A percentile compares a stretch with the other conserved stretches of the same genome.
Conservation (phyloP, 2,888 invertebrate genomes). For the Caenorhabditis sp. region DNA sequence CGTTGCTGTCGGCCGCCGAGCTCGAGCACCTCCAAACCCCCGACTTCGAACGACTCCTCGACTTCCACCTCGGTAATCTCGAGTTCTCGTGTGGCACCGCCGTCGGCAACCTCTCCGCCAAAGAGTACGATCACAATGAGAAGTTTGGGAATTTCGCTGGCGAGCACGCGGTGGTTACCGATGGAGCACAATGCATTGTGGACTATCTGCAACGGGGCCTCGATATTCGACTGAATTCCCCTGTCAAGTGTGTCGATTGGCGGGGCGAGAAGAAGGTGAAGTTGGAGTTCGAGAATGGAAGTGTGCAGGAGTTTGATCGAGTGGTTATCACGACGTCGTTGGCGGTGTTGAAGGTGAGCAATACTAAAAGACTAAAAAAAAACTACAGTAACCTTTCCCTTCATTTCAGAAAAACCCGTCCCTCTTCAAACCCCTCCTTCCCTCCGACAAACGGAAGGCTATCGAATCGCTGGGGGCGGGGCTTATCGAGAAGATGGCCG, state of each 20-base stretch:
- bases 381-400: not conserved
- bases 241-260: conserved; percentile 77
- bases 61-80: conserved; percentile 85
- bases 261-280: conserved; percentile 21
- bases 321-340: conserved; percentile 85
- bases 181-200: conserved; percentile 83
- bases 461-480: conserved; percentile 84
- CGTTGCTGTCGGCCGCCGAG: conserved; percentile 39
- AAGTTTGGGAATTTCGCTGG: conserved; percentile 85
- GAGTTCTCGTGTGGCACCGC: conserved; percentile 85
- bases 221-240: conserved; percentile 83
- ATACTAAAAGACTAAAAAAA: not conserved
- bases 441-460: conserved; percentile 84
- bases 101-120: conserved; percentile 76
- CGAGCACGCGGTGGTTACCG: conserved; percentile 83
- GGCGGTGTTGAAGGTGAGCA: conserved; percentile 75
- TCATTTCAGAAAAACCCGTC: conserved; percentile 70
- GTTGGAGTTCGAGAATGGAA: conserved; percentile 37
- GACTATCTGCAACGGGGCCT: conserved; percentile 83
- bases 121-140: conserved; percentile 85
- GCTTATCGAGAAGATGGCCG: conserved; percentile 84
- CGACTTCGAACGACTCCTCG: conserved; percentile 79
- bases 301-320: conserved; percentile 73
- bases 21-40: conserved; percentile 29
- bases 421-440: conserved; percentile 84